These are phyloP conservation scores for Sinohyriopsis cumingii DNA, from an alignment of 2,888 invertebrate genomes.

Conservation along the genomic window DNA sequence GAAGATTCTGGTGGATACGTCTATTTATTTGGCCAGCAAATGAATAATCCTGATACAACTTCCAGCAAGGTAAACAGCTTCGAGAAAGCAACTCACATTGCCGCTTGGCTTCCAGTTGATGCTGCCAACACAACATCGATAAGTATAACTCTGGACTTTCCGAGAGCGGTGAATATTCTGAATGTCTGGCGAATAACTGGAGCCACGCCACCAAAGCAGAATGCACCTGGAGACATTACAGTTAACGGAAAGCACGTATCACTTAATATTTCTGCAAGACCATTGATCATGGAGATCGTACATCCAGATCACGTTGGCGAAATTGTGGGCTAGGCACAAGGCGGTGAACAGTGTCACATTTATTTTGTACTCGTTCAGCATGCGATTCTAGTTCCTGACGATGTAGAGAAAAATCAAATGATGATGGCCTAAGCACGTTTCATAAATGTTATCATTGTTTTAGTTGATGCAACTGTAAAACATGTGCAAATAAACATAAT, in stretches of 20 bases:
- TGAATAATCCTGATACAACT: neutral
- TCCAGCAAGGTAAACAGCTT: neutral
- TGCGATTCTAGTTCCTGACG: no score
- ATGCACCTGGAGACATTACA: no score
- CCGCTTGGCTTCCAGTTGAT: constrained; percentile 50
- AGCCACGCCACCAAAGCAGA: no score
- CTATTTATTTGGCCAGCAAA: constrained; percentile 34
- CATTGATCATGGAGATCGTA: constrained; percentile 1
- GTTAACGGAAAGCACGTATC: neutral
- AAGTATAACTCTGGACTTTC: constrained; percentile 4
- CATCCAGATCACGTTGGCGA: neutral
- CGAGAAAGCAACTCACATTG: constrained; percentile 31
- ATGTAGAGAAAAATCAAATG: no score
- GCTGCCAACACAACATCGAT: constrained; percentile 7
- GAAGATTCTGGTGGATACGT: constrained; percentile 44
- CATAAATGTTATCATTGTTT: no score
- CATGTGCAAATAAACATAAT: no score
- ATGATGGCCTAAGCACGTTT: no score
- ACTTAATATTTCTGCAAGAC: constrained; percentile 1
- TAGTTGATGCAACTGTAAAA: no score
- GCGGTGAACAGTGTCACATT: no score
- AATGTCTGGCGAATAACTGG: no score
- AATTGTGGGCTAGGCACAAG: no score
- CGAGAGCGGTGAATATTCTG: neutral
- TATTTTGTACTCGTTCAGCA: no score